Evolutionary conservation across 2,888 invertebrate species (phyloP).

Genomic region (Scrobipalpa atriplicella): DNA sequence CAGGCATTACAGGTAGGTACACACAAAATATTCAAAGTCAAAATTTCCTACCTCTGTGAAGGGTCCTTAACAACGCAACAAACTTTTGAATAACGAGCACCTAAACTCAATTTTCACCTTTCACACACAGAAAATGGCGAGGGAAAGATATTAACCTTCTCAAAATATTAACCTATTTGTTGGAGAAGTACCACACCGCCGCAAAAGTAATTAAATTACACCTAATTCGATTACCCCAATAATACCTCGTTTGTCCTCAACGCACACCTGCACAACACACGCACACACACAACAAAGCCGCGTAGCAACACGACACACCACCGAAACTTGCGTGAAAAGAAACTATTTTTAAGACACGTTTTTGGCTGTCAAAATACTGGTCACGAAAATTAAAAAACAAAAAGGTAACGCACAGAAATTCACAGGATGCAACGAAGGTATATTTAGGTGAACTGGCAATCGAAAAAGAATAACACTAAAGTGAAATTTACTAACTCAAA

Average conservation of each 20-base stretch:
- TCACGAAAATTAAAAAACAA: not conserved
- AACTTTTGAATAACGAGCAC: slow-evolving; percentile 11
- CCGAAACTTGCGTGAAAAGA: slow-evolving; percentile 28
- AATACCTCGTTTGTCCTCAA: slow-evolving; percentile 55
- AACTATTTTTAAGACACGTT: slow-evolving; percentile 24
- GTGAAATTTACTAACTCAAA: no score
- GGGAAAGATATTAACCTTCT: slow-evolving; percentile 41
- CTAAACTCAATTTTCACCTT: slow-evolving; percentile 22
- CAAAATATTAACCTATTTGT: slow-evolving; percentile 52
- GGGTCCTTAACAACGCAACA: not conserved
- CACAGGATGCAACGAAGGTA: not conserved
- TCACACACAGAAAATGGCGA: not conserved
- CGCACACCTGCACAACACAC: slow-evolving; percentile 49
- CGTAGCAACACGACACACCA: slow-evolving; percentile 32
- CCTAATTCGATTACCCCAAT: slow-evolving; percentile 75
- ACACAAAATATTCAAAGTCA: not conserved
- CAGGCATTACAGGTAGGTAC: no score
- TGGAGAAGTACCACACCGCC: slow-evolving; percentile 48
- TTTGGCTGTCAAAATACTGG: slow-evolving; percentile 23
- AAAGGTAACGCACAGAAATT: not conserved
- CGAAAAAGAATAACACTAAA: no score
- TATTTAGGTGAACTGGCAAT: no score
- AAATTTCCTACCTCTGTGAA: slow-evolving; percentile 1
- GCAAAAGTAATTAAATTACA: slow-evolving; percentile 73
- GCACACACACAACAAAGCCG: slow-evolving; percentile 41